Conservation (phyloP, 2,797 vertebrate genomes). For the Microctenopoma stevenorrisi region DNA sequence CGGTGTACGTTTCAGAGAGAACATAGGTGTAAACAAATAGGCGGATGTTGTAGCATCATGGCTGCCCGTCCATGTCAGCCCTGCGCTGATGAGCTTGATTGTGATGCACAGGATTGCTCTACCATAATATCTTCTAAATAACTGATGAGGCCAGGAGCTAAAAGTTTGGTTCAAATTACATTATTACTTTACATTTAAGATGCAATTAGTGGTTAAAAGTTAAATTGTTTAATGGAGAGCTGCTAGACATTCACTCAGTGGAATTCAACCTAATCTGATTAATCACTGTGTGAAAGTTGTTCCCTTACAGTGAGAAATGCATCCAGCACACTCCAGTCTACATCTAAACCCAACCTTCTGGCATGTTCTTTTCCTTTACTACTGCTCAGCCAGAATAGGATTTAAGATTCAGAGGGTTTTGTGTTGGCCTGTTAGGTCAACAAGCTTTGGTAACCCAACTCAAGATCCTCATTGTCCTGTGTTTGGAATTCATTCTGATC, state of each 20-base stretch:
- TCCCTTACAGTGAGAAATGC: neutral
- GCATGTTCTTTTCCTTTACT: neutral
- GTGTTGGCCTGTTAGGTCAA: too few species aligned
- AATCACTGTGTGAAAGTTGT: neutral
- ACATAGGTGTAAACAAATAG: constrained; percentile 24
- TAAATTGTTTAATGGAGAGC: neutral
- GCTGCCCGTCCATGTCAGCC: too few species aligned
- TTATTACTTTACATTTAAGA: neutral
- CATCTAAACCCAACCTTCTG: neutral
- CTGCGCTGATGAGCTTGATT: constrained; percentile 15
- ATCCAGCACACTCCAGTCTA: neutral
- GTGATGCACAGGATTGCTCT: neutral
- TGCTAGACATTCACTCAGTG: neutral
- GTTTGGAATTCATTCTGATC: neutral
- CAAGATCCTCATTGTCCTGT: neutral
- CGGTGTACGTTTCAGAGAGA: constrained; percentile 38
- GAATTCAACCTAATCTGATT: neutral
- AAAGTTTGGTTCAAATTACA: neutral
- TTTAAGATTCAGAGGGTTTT: neutral
- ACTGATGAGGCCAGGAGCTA: neutral
- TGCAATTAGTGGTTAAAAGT: constrained; percentile 11
- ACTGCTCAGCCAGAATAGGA: neutral
- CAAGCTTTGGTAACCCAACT: neutral
- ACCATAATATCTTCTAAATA: constrained; percentile 19
- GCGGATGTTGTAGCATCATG: neutral